Evolutionary conservation across 2,888 invertebrate genomes (phyloP).

Genomic region (Dynastes tityus): DNA sequence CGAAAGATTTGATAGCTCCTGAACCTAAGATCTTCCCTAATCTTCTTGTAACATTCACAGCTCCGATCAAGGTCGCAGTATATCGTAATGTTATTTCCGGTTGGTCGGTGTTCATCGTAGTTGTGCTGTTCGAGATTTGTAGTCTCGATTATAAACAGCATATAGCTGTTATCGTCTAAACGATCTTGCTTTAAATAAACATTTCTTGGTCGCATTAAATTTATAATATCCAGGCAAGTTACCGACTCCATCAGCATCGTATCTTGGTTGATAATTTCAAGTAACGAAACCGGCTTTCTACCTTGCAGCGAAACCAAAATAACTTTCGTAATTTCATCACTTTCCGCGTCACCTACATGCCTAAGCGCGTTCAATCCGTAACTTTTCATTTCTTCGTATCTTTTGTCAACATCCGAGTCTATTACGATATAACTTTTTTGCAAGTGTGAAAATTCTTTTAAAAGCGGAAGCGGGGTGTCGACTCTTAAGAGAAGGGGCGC

Average conservation of each 20-base stretch:
- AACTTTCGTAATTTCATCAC: neutral
- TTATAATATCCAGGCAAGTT: neutral
- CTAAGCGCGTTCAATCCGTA: neutral
- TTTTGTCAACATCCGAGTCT: neutral
- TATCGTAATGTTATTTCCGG: neutral
- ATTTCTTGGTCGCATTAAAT: slow-evolving; percentile 5
- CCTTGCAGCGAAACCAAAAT: slow-evolving; percentile 20
- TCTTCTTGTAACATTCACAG: neutral
- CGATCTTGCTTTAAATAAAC: neutral
- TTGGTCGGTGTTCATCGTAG: neutral
- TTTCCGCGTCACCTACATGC: neutral
- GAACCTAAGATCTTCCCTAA: neutral
- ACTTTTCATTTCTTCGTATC: neutral
- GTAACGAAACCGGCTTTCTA: neutral
- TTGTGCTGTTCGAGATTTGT: neutral
- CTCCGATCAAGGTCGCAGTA: neutral
- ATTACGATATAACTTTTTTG: neutral
- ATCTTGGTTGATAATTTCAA: neutral
- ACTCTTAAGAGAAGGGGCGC: neutral
- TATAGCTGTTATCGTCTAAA: neutral
- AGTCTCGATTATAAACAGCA: slow-evolving; percentile 10
- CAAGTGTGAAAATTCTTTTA: neutral
- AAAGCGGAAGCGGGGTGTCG: neutral
- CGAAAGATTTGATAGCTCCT: neutral
- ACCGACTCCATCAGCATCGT: neutral